Conservation (phyloP, 2,113 vertebrate species). For the Budorcas taxicolor region DNA sequence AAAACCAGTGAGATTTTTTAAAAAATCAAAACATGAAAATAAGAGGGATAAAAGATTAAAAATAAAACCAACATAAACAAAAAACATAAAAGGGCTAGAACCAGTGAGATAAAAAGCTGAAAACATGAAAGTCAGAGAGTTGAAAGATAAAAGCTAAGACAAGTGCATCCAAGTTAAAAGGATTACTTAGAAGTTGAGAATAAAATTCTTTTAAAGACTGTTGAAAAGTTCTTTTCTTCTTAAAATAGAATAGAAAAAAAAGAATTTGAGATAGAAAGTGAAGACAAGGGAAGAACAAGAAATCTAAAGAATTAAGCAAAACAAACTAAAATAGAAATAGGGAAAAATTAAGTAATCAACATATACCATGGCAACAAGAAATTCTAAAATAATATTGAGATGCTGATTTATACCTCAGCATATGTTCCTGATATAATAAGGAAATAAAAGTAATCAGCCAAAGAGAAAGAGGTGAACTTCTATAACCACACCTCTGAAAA, state of each 20-base stretch:
- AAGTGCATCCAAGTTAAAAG: conserved; percentile 45
- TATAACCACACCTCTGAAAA: not conserved
- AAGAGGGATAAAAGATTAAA: conserved; percentile 40
- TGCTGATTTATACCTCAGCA: not conserved
- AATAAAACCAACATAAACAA: conserved; percentile 44
- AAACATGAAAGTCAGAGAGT: conserved; percentile 22
- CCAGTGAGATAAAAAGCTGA: conserved; percentile 20
- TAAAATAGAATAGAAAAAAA: not conserved
- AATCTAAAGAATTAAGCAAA: conserved; percentile 44
- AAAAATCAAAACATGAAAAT: not conserved
- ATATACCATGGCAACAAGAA: conserved; percentile 48
- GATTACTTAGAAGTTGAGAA: not conserved
- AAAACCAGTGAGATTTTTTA: not conserved
- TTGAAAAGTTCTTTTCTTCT: conserved; percentile 29
- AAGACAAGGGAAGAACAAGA: conserved; percentile 15
- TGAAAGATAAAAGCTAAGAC: conserved; percentile 48
- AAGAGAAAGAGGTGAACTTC: not conserved
- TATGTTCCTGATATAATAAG: not conserved
- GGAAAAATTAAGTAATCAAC: not conserved
- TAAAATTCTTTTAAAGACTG: conserved; percentile 32
- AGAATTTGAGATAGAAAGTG: not conserved
- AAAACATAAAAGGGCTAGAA: not conserved
- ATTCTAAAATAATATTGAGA: conserved; percentile 47
- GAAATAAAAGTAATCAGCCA: not conserved
- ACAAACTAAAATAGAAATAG: conserved; percentile 41